phyloP scores from a whole-genome alignment of 2,888 invertebrate species.

The Drosophila buzzatii region DNA sequence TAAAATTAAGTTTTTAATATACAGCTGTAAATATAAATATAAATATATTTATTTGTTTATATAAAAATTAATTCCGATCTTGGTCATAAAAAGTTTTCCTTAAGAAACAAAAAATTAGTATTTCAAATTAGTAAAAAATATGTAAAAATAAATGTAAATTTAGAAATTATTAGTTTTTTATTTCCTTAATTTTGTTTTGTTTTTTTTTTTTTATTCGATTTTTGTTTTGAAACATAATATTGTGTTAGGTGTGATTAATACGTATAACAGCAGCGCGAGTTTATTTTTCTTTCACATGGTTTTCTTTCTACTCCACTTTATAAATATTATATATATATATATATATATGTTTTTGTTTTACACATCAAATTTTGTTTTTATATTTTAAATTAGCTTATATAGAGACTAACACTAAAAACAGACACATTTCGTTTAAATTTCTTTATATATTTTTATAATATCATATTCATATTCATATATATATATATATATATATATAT shows the following conservation, averaged over 20 bases:
- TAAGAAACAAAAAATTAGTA: not conserved
- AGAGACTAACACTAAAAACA: slow-evolving; percentile 83
- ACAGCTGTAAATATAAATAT: slow-evolving; percentile 10
- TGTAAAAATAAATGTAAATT: slow-evolving; percentile 18
- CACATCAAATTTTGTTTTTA: slow-evolving; percentile 56
- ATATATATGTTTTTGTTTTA: slow-evolving; percentile 41
- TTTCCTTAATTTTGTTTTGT: slow-evolving; percentile 3
- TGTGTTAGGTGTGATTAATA: slow-evolving; percentile 42
- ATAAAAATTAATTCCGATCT: not conserved
- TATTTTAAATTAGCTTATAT: slow-evolving; percentile 54
- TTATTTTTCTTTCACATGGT: slow-evolving; percentile 45
- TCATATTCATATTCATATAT: slow-evolving; percentile 38
- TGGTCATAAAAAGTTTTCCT: not conserved
- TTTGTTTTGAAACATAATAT: slow-evolving; percentile 32
- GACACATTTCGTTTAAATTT: slow-evolving; percentile 76
- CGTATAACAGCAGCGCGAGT: slow-evolving; percentile 61
- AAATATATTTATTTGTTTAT: not conserved
- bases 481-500: slow-evolving; percentile 29
- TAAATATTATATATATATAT: too few species aligned
- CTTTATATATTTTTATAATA: slow-evolving; percentile 41
- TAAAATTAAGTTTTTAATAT: slow-evolving; percentile 19
- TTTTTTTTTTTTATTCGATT: not conserved
- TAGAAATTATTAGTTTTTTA: slow-evolving; percentile 18
- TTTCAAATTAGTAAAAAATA: not conserved
- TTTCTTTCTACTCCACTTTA: slow-evolving; percentile 33